Conservation (phyloP, 2,113 vertebrate genomes). For the Datnioides undecimradiatus region DNA sequence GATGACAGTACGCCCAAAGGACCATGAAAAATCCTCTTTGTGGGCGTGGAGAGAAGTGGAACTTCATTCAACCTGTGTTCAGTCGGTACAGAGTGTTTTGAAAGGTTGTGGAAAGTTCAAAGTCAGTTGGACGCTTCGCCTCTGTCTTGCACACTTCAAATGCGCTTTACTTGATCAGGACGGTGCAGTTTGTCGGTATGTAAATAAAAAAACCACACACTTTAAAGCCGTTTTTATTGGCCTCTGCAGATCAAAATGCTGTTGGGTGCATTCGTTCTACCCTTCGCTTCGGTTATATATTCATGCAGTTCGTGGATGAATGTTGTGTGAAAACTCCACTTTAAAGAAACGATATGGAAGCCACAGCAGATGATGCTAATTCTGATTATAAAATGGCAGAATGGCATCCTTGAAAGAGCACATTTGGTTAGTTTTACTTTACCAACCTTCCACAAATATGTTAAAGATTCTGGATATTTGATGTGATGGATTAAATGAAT, state of each 20-base stretch:
- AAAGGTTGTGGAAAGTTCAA: conserved; percentile 64
- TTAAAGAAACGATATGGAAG: conserved; percentile 5
- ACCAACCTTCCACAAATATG: not conserved
- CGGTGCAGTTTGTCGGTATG: conserved; percentile 14
- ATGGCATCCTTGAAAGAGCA: not conserved
- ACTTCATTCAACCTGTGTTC: conserved; percentile 60
- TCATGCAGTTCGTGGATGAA: conserved; percentile 32
- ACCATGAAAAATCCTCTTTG: conserved; percentile 65
- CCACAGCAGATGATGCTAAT: not conserved
- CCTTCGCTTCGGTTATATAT: conserved; percentile 24
- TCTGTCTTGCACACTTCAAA: conserved; percentile 44
- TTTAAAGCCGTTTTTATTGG: conserved; percentile 48
- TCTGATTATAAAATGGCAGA: not conserved
- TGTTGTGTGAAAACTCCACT: conserved; percentile 14
- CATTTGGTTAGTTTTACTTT: not conserved
- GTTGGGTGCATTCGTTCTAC: conserved; percentile 29
- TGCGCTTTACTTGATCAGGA: conserved; percentile 34
- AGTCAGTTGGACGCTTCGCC: conserved; percentile 45
- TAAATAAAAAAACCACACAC: conserved; percentile 6
- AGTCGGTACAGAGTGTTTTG: conserved; percentile 34
- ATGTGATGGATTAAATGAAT: not conserved
- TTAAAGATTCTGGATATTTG: not conserved
- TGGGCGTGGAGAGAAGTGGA: conserved; percentile 57
- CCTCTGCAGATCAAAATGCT: conserved; percentile 18
- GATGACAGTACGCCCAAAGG: conserved; percentile 52